phyloP scores from a whole-genome alignment of 2,888 invertebrate species.

The Seira musarum region DNA sequence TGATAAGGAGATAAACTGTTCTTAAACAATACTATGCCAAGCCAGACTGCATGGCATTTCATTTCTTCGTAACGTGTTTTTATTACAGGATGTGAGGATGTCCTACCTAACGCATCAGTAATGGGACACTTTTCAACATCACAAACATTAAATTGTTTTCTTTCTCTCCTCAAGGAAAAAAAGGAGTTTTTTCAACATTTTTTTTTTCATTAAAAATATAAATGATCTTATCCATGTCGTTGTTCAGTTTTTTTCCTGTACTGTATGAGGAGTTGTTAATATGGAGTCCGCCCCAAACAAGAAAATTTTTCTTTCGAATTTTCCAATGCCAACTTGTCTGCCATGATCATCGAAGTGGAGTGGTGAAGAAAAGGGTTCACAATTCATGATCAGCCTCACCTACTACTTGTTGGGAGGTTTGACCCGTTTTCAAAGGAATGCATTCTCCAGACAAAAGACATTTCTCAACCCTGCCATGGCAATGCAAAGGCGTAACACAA shows the following conservation, averaged over 20 bases:
- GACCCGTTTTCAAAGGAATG: constrained; percentile 7
- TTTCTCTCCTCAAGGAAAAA: neutral
- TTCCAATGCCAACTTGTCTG: constrained; percentile 2
- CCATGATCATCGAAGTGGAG: neutral
- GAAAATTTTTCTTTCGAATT: too few relatives aligned
- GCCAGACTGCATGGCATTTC: constrained; percentile 1
- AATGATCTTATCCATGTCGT: neutral
- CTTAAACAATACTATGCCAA: too few relatives aligned
- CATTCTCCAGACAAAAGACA: neutral
- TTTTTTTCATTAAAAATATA: constrained; percentile 1
- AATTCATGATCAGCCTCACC: neutral
- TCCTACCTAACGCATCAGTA: neutral
- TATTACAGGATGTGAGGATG: constrained; percentile 11
- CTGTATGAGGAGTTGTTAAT: neutral
- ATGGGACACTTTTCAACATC: constrained; percentile 7
- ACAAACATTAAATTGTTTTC: neutral
- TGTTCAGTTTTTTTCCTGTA: too few relatives aligned
- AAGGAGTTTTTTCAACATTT: neutral
- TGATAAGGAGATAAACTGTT: too few relatives aligned
- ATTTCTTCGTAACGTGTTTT: neutral
- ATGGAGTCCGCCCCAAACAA: neutral
- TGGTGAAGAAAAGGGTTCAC: neutral
- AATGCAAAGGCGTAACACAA: neutral
- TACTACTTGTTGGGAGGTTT: constrained; percentile 3
- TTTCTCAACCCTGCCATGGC: neutral